Evolutionary conservation across 1,140 invertebrate genomes (phyloP), one percentile per base, ranked within the genome.

Genomic region (Copidosoma floridanum): DNA sequence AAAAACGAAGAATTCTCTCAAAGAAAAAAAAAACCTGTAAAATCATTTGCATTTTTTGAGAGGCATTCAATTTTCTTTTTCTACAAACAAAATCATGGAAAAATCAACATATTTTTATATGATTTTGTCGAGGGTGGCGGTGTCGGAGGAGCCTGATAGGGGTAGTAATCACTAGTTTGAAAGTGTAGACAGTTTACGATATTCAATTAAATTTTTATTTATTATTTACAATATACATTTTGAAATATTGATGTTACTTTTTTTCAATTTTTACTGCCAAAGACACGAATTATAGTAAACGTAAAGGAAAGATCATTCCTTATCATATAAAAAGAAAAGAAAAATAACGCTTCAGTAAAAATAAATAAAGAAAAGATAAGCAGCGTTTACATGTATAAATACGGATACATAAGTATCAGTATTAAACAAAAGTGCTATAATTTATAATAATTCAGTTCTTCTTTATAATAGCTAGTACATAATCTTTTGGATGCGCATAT

Each of bases 161-260:
- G n/a, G n/a, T n/a, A n/a, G n/a, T n/a, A n/a, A n/a, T n/a, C n/a
- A n/a, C n/a, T n/a, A n/a, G n/a, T n/a, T n/a, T n/a, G n/a, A 38
- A 48, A 51, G 14, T 18, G 16, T 46, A 53, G 3, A 38, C 21
- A 52, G 43, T 40, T 12, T 53, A 47, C 47, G 14, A 54, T 48
- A 47, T 60, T 61, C 35, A 54, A 20, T 61, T 62, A 27, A 51
- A 43, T 62, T 55, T 62, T 21, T 62, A 62, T 62, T 62, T 51
- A 38, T 62, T 62, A 62, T 62, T 62, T 62, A 62, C 60, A 62
- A 62, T 62, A 62, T 62, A 62, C 53, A 62, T 56, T 62, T 61
- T 52, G 27, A 62, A 57, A 21, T 51, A 56, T 57, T 41, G 50
- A 46, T 35, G 41, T 29, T 24, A 40, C 48, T 21, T 54, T 60